Evolutionary conservation across 2,113 vertebrate species (phyloP), one percentile per base, ranked within the genome.

Genomic region (Clupea harengus): DNA sequence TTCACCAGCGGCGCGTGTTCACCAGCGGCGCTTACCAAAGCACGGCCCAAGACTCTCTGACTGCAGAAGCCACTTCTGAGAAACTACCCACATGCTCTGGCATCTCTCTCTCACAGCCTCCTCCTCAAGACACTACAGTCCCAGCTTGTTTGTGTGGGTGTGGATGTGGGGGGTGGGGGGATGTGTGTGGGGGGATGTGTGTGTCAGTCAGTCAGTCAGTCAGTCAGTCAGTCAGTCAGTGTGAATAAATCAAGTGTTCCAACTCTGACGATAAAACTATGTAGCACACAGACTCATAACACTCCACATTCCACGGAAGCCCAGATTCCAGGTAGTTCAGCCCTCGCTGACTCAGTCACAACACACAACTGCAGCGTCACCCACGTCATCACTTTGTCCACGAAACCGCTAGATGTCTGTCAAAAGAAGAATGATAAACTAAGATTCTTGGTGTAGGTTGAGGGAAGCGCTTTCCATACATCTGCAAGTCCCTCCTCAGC

Each of bases 41-140:
- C 64, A 67, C n/a, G 64, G n/a, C 22, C 64, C 64, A 67, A 13
- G 64, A 28, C 64, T 28, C 25, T 25, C n/a, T 28, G 64, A 28
- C 64, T 67, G 64, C 64, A 67, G 64, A 67, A n/a, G 9, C 18
- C 7, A 1, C 64, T 67, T 67, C n/a, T 67, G n/a, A 67, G 64
- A 11, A 28, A 4, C n/a, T 25, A 28, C 64, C 64, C n/a, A 28
- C 64, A 11, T 25, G 8, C 64, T 67, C 64, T 28, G n/a, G 60
- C 60, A 64, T 64, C 64, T 67, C n/a, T 47, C 81, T 10, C 81
- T 50, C 60, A 60, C 81, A 47, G 20, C 25, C 64, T 67, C 64
- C n/a, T 28, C 25, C 64, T 25, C 64, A 67, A 13, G 64, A 3
- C n/a, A 10, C 64, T 25, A 67, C 25, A 67, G n/a, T 67, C 64